A percentile compares a stretch with the other conserved stretches of the same genome.
Conservation (phyloP, 2,888 invertebrate species). For the Polylopha cassiicola region DNA sequence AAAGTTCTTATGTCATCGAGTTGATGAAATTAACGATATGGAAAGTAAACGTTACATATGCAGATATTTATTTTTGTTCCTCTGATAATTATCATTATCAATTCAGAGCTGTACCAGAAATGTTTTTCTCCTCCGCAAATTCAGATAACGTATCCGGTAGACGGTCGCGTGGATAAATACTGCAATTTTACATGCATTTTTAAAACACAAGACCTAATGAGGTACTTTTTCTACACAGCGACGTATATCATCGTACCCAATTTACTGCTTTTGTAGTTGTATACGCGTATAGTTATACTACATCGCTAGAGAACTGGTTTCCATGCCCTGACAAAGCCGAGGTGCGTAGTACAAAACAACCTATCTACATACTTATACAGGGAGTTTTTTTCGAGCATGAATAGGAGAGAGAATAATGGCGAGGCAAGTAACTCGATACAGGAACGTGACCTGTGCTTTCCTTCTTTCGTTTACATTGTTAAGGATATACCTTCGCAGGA, state of each 20-base stretch:
- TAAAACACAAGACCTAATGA: not conserved
- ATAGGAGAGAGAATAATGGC: conserved; percentile 49
- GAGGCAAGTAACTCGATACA: conserved; percentile 51
- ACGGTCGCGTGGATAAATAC: conserved; percentile 27
- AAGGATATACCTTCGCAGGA: conserved; percentile 41
- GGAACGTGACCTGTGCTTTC: conserved; percentile 44
- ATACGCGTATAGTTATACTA: conserved; percentile 30
- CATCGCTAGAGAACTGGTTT: conserved; percentile 54
- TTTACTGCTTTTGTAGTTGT: conserved; percentile 42
- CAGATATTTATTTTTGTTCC: conserved; percentile 38
- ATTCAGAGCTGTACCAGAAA: conserved; percentile 52
- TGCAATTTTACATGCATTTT: conserved; percentile 2
- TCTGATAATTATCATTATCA: conserved; percentile 48
- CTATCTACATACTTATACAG: conserved; percentile 36
- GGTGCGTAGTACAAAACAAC: conserved; percentile 48
- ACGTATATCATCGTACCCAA: conserved; percentile 32
- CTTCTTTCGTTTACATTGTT: conserved; percentile 43
- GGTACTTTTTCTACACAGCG: conserved; percentile 21
- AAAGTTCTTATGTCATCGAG: no score
- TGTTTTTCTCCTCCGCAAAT: conserved; percentile 43
- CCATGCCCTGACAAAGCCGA: conserved; percentile 44
- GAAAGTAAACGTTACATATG: conserved; percentile 1
- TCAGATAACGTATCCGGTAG: conserved; percentile 50
- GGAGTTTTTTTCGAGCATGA: conserved; percentile 47
- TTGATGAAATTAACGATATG: no score